Evolutionary conservation across 37 sponge, comb jelly and placozoan species (phyloP), one percentile per base, ranked within the genome.

Genomic region (Crambe crambe): DNA sequence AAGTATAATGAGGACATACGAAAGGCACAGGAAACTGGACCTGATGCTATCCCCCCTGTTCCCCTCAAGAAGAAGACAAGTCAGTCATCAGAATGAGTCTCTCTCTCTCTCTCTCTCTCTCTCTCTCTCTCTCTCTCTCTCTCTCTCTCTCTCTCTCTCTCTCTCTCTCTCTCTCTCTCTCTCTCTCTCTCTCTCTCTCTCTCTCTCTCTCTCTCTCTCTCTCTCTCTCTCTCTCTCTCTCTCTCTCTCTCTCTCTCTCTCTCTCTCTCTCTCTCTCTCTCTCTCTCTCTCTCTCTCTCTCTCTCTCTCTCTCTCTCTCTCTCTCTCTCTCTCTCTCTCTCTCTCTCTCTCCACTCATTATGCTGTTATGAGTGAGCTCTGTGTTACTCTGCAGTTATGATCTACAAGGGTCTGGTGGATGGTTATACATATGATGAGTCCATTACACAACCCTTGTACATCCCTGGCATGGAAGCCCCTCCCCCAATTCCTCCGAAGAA

Each of bases 401-500:
- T 71, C 77, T 87, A 87, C 78, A 75, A 81, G 59, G 56, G 38
- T 22, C 26, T 87, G 35, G 38, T 87, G 20, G 25, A 81, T 18
- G 77, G 72, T 35, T 87, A 87, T 61, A 77, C 65, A 18, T 91
- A 77, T 43, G 80, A 86, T 38, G 86, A 81, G 68, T 12, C 67
- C n/a, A 17, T 91, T 25, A 44, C 44, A 22, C 83, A 85, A 61
- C 71, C 87, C 20, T 68, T 78, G n/a, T 74, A 80, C 81, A 87
- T 87, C 58, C 71, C 78, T 29, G 75, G 73, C 18, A 65, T 72
- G 42, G 80, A 78, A 25, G 76, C 83, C 17, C 86, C 86, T 6
- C 91, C 91, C 37, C 90, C 90, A 35, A 17, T 91, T 2, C 91
- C 91, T 20, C 86, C 83, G 0, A 91, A 91, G 80, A 81, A 62